Evolutionary conservation across 2,888 invertebrate genomes (phyloP).

Genomic region (Prosapia bicincta): DNA sequence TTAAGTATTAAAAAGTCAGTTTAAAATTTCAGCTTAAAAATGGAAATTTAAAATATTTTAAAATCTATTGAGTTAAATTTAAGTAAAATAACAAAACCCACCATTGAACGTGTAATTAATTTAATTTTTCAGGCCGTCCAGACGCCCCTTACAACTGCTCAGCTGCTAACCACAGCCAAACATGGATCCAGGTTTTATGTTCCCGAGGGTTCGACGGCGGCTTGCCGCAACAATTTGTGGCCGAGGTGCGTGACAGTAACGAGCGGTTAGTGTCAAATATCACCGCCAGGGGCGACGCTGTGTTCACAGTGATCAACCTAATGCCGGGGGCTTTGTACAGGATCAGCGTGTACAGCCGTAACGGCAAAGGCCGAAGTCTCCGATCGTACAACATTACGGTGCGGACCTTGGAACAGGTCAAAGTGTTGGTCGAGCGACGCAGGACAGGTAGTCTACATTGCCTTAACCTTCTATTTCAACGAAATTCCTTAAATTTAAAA

Average conservation of each 20-base stretch:
- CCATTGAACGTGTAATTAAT: too few relatives aligned
- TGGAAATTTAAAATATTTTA: too few relatives aligned
- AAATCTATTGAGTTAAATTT: too few relatives aligned
- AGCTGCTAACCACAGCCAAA: conserved; percentile 51
- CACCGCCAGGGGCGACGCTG: conserved; percentile 47
- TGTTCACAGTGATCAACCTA: conserved; percentile 51
- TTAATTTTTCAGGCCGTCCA: conserved; percentile 44
- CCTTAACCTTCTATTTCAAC: too few relatives aligned
- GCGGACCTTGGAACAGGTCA: conserved; percentile 50
- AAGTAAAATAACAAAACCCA: too few relatives aligned
- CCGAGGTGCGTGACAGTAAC: conserved; percentile 41
- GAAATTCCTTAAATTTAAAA: too few relatives aligned
- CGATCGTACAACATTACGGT: conserved; percentile 47
- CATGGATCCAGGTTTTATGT: conserved; percentile 51
- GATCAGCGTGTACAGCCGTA: conserved; percentile 53
- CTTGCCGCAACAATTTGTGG: conserved; percentile 50
- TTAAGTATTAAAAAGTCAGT: too few relatives aligned
- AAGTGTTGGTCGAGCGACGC: background rate
- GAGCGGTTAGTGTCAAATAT: conserved; percentile 46
- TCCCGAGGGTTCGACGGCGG: conserved; percentile 55
- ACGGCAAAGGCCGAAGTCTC: conserved; percentile 54
- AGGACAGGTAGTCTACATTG: background rate
- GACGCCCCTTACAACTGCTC: conserved; percentile 53
- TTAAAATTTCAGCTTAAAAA: too few relatives aligned
- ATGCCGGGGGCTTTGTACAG: conserved; percentile 51